Base-by-base conservation (phyloP, 35 echinoderm and acorn worm genomes). In the Holothuria glaberrima region DNA sequence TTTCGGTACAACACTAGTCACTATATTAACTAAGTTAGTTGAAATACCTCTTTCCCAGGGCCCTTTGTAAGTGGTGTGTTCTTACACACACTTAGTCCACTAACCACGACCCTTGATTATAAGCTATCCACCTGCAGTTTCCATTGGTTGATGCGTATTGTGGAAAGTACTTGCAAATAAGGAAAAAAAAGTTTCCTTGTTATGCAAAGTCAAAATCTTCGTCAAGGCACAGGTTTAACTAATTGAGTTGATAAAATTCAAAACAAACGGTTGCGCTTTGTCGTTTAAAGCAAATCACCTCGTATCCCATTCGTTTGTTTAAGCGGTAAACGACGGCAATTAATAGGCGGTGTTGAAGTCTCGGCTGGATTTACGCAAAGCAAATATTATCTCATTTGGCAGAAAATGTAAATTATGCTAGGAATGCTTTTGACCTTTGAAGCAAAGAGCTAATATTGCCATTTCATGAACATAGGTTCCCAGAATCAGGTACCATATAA, bases 361-460 rank as follows among this genome's bases (percentile, higher is more conserved):
- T 78, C 74, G 44, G 74, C 26, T 48, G 74, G 74, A 78, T 78
- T 48, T 45, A 78, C 74, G 74, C 74, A 78, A 78, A 48, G 41
- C 74, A 78, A 78, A 78, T 78, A 78, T 78, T 48, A 48, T 45
- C 26, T 52, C 74, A 78, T 78, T 78, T 78, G 44, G 36, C 50
- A 48, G 50, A 78, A 78, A 78, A 78, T 78, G 74, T 48, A 78
- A 78, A 78, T 78, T 78, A 78, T 78, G 74, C 38, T 28, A n/a
- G 74, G 74, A 78, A 78, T 78, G 74, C 44, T 48, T 48, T 78
- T 28, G 74, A 78, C 74, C 74, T 78, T 78, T 78, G 74, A 78
- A 33, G 44, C 44, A 46, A 54, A 54, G 50, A 54, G 50, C 50
- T 54, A 54, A 14, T 54, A 54, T 14, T 54, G 16, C 50, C 12